phyloP scores from a whole-genome alignment of 2,888 invertebrate species.

The Lingula anatina region DNA sequence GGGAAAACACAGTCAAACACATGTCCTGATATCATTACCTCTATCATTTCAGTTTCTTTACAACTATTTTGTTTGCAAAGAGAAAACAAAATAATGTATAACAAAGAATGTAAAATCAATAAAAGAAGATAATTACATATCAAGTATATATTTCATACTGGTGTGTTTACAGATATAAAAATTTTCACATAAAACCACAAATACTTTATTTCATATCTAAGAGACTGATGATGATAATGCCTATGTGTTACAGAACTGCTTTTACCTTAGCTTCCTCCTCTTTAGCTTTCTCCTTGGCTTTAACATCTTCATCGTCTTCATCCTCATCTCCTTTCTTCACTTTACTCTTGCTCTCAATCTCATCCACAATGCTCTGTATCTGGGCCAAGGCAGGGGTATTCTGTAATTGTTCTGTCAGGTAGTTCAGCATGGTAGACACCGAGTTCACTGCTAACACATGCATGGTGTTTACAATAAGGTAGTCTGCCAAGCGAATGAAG shows the following conservation, averaged over 20 bases:
- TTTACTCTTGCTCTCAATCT: too few species aligned
- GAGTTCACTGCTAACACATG: constrained; percentile 53
- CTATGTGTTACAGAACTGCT: too few species aligned
- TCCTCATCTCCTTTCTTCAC: not conserved
- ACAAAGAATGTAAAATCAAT: not conserved
- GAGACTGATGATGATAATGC: too few species aligned
- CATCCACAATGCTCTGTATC: constrained; percentile 38
- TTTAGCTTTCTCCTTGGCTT: constrained; percentile 12
- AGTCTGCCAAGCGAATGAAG: constrained; percentile 53
- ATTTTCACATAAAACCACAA: not conserved
- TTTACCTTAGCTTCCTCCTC: constrained; percentile 16
- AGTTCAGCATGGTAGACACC: constrained; percentile 50
- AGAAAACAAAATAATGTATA: not conserved
- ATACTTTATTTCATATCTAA: not conserved
- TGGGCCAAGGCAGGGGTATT: constrained; percentile 48
- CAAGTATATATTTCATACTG: too few species aligned
- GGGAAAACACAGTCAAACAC: not conserved
- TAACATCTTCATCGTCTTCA: constrained; percentile 9
- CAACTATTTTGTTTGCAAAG: not conserved
- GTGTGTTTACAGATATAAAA: not conserved
- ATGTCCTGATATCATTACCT: not conserved
- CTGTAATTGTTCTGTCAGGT: constrained; percentile 49
- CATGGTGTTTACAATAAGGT: constrained; percentile 53
- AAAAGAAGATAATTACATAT: constrained; percentile 1
- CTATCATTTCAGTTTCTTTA: not conserved